Base-by-base conservation (phyloP, 1,140 invertebrate genomes). In the Contarinia nasturtii region DNA sequence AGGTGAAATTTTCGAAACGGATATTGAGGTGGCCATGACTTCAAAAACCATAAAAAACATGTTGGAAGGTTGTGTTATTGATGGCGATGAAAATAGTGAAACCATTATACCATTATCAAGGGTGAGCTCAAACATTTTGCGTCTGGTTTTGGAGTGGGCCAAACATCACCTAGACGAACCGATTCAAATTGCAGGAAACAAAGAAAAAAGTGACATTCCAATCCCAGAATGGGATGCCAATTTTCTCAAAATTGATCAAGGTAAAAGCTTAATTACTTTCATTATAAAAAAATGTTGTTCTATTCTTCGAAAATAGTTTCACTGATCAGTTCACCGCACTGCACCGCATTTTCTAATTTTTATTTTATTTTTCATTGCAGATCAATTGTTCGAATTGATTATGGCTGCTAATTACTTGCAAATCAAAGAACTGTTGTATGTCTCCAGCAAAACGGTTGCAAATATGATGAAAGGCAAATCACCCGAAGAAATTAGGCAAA, bases 401-500 rank as follows among this genome's bases (percentile, higher is more conserved):
- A 61, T 84, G 70, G 93, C 94, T 37, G 95, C 96, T 17, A 99
- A 99, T 67, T 99, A 99, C 66, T 69, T 99, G 54, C 95, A 98
- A 61, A 98, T 98, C 49, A 96, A 97, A 66, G 85, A 94, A 2
- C 71, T 98, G 19, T 64, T 98, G 42, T 93, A 98, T 68, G 91
- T 98, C 0, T 96, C 93, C 0, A 98, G 94, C 67, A 98, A 98
- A 68, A 98, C 93, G 0, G 95, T 98, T 14, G 96, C 95, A 7
- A 98, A 98, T 65, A 96, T 96, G 92, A 95, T 96, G 45, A 96
- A 95, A 65, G 91, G 90, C 5, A 95, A 95, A 62, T 89, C 89
- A 2, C 93, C 95, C 0, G 95, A 98, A 63, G 95, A 99, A 65
- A 98, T 98, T 49, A 77, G 95, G 4, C 97, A 97, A 65, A 98